Evolutionary conservation across 1,140 invertebrate species (phyloP).

Genomic region (Lordiphosa clarofinis): DNA sequence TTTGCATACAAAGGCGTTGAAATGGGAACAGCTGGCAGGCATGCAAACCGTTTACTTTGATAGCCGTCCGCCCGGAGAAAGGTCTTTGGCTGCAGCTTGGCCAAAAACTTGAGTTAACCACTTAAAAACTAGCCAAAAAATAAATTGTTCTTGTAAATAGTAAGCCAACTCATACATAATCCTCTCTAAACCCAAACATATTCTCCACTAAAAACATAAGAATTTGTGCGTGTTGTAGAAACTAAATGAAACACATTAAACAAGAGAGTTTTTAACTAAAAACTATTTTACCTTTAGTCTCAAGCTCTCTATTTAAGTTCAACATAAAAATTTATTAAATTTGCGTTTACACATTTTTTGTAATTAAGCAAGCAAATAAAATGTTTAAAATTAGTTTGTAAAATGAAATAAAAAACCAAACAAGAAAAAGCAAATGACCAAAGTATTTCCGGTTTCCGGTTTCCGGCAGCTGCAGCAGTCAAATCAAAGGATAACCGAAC

Average conservation of each 20-base stretch:
- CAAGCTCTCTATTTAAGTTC: not conserved
- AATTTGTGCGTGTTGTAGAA: not conserved
- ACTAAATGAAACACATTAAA: not conserved
- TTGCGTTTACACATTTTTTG: not conserved
- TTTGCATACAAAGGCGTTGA: constrained; percentile 72
- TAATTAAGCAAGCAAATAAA: constrained; percentile 2
- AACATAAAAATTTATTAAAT: not conserved
- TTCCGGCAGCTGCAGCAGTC: not conserved
- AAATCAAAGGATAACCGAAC: too few species aligned
- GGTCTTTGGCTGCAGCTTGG: constrained; percentile 17
- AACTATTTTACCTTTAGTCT: not conserved
- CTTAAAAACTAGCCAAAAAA: constrained; percentile 33
- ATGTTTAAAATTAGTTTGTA: constrained; percentile 12
- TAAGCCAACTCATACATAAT: not conserved
- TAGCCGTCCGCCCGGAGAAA: constrained; percentile 13
- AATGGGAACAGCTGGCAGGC: constrained; percentile 38
- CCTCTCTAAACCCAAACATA: constrained; percentile 8
- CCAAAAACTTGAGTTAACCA: constrained; percentile 9
- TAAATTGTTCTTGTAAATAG: constrained; percentile 39
- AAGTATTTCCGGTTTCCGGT: not conserved
- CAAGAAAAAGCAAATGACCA: constrained; percentile 1
- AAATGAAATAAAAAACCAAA: constrained; percentile 13
- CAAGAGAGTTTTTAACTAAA: not conserved
- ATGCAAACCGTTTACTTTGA: constrained; percentile 21
- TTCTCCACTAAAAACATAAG: constrained; percentile 8